Evolutionary conservation across 2,888 invertebrate species (phyloP), one percentile per base, ranked within the genome.

Genomic region (Lapara coniferarum): DNA sequence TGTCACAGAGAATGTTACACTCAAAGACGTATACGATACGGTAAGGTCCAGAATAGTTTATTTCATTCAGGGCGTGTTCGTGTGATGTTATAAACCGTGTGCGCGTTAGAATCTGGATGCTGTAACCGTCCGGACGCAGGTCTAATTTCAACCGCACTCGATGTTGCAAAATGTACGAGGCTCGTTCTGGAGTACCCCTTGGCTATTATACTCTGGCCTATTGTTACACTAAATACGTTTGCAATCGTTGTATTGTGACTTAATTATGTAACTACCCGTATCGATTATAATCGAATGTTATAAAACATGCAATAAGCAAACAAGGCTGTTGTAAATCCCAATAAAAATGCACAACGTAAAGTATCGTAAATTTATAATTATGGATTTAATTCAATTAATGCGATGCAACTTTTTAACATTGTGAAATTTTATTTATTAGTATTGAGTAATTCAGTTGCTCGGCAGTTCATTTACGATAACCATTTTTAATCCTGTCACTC

Each of bases 91-190:
- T 71, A 70, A 67, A 71, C 71, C 19, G 63, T 63, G 73, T 82
- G 81, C 85, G 89, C 87, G 89, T 90, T 91, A 87, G 88, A 89
- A 90, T 92, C 90, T 90, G 92, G 92, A 91, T 92, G 91, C 91
- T 89, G 91, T 89, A 90, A 91, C 82, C 79, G 86, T 83, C 87
- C 89, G 90, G 90, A 90, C 88, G 88, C 86, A 81, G 86, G 77
- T 91, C 92, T 92, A 92, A 93, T 93, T 93, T 91, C 89, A 85
- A 79, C 85, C 86, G 89, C 88, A 89, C 87, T 90, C 89, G 87
- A 89, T 90, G 88, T 93, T 93, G 91, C 92, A 89, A 92, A 91
- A 93, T 86, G 83, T 79, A 82, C 83, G 82, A 86, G 88, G 86
- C 85, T 86, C 86, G 88, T 89, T 87, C 86, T 87, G 80, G 81